Evolutionary conservation across 23 tunicate species (phyloP), one percentile per base, ranked within the genome.

Genomic region (Pegea sp.): DNA sequence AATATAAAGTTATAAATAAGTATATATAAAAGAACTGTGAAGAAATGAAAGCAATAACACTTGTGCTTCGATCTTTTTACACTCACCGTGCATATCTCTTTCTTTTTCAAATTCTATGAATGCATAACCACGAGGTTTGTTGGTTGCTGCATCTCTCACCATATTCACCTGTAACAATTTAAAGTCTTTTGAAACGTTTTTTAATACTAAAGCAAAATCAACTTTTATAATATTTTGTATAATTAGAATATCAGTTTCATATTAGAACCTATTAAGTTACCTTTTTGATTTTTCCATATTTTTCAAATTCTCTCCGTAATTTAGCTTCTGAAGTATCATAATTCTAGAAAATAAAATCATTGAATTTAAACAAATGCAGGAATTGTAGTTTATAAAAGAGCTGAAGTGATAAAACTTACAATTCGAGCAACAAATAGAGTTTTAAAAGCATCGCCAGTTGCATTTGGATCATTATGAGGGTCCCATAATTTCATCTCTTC

Each of bases 81-180:
- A 70, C 99, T 79, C 57, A 80, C 99, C 56, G 78, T 90, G 99
- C 99, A 90, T 90, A 49, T 90, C 99, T 26, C 99, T 58, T 58
- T 90, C 99, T 32, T 67, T 69, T 42, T 90, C 99, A 58, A 64
- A 90, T 38, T 90, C 99, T 62, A 90, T 57, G 44, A 90, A 90
- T 16, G 99, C 99, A 62, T 90, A 90, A 4, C 99, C 99, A 3
- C 93, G 67, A 30, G 93, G 78, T 32, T 73, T 79, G 23, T 86
- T 93, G n/a, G 66, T 78, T 29, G 64, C 70, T 13, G 46, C 43
- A 52, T 90, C 67, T 58, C 72, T 84, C 3, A 90, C 86, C 76
- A 90, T 72, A 16, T 53, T 63, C 11, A 90, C 65, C 99, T 89
- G 51, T 4, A 70, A 38, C 0, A 70, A 68, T 44, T 38, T 38